phyloP scores from a whole-genome alignment of 2,797 vertebrate species.

The Poecilia wingei region DNA sequence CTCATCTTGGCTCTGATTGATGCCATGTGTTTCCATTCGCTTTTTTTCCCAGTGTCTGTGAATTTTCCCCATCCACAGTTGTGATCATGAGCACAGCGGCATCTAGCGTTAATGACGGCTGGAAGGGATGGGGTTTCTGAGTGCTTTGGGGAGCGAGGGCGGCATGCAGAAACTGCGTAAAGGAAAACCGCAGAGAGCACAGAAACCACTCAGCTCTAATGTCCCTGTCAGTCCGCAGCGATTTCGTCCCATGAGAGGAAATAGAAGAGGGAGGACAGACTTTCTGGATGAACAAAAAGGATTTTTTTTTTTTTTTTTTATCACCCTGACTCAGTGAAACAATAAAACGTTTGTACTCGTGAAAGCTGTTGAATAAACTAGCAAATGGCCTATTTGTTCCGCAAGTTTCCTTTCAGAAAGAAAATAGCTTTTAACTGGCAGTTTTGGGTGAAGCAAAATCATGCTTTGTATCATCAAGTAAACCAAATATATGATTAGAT shows the following conservation, averaged over 20 bases:
- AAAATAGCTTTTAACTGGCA: slow-evolving; percentile 29
- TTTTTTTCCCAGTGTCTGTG: slow-evolving; percentile 43
- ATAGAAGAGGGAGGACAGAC: slow-evolving; percentile 21
- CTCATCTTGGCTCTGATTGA: slow-evolving; percentile 68
- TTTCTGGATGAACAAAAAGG: slow-evolving; percentile 31
- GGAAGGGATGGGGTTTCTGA: slow-evolving; percentile 37
- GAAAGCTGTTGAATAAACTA: background rate
- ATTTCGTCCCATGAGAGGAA: slow-evolving; percentile 58
- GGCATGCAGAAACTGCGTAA: slow-evolving; percentile 34
- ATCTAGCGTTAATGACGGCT: slow-evolving; percentile 52
- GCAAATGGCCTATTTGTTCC: slow-evolving; percentile 1
- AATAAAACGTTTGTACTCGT: slow-evolving; percentile 66
- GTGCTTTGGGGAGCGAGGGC: slow-evolving; percentile 5
- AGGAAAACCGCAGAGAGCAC: slow-evolving; percentile 59
- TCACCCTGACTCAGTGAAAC: slow-evolving; percentile 53
- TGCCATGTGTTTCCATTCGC: slow-evolving; percentile 73
- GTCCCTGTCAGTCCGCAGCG: slow-evolving; percentile 50
- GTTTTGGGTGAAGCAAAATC: slow-evolving; percentile 33
- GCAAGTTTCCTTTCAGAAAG: slow-evolving; percentile 52
- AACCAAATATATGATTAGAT: slow-evolving; percentile 49
- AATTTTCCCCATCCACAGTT: slow-evolving; percentile 38
- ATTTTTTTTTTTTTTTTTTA: slow-evolving; percentile 42
- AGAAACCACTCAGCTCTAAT: slow-evolving; percentile 58
- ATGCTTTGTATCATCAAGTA: slow-evolving; percentile 44
- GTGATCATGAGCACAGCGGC: slow-evolving; percentile 45